These are phyloP conservation scores for Mohoua ochrocephala DNA, from an alignment of 2,113 vertebrate genomes.

Conservation along the genomic window DNA sequence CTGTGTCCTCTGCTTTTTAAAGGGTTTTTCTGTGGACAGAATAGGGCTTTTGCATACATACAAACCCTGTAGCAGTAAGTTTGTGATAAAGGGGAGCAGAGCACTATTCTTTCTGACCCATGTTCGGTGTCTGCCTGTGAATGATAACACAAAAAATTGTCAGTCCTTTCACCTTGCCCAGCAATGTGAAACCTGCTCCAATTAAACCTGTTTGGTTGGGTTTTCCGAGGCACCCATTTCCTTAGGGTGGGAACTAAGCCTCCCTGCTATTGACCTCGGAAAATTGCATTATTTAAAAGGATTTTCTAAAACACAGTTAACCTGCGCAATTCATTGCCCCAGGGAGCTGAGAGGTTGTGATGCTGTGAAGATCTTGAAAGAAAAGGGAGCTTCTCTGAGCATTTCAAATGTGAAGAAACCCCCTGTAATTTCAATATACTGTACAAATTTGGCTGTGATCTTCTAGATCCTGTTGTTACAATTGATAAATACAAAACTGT, in stretches of 20 bases:
- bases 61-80: not conserved
- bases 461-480: not conserved
- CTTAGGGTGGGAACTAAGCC: not conserved
- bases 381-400: not conserved
- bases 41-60: not conserved
- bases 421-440: not conserved
- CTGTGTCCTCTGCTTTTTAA: not conserved
- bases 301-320: not conserved
- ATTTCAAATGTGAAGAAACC: not conserved
- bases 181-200: not conserved
- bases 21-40: not conserved
- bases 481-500: not conserved
- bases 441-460: not conserved
- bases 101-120: not conserved
- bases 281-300: not conserved
- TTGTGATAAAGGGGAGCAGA: not conserved
- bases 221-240: not conserved
- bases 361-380: not conserved
- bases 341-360: not conserved
- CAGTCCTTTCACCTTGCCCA: not conserved
- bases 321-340: not conserved
- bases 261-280: not conserved
- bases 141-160: not conserved
- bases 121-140: not conserved
- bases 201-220: not conserved